Conservation (phyloP, 2,113 vertebrate species). For the Hemichromis elongatus region DNA sequence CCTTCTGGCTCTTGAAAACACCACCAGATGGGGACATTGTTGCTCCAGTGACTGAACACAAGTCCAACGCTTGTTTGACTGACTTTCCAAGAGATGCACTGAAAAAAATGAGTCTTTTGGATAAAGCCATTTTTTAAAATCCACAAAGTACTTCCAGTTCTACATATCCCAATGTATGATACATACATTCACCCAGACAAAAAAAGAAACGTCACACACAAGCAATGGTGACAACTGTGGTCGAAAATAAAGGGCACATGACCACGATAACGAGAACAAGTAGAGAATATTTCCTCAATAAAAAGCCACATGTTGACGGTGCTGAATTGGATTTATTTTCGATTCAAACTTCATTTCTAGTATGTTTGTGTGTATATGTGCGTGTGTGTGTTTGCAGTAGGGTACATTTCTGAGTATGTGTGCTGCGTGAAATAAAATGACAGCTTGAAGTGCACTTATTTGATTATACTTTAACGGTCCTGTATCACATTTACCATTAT, state of each 20-base stretch:
- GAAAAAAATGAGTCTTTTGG: not conserved
- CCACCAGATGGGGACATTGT: slow-evolving; percentile 29
- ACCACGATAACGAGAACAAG: not conserved
- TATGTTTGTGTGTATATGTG: not conserved
- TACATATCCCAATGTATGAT: not conserved
- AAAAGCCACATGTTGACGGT: not conserved
- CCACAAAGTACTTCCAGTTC: not conserved
- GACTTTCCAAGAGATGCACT: not conserved
- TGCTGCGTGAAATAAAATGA: not conserved
- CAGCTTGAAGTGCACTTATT: slow-evolving; percentile 35
- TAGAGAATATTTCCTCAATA: not conserved
- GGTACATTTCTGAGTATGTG: not conserved
- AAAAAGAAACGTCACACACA: not conserved
- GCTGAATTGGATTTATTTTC: not conserved
- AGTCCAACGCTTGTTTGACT: not conserved
- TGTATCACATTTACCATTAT: slow-evolving; percentile 30
- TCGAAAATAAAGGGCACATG: not conserved
- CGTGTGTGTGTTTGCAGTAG: not conserved
- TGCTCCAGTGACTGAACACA: not conserved
- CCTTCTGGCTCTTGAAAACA: not conserved
- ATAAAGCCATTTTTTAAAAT: not conserved
- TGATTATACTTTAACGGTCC: slow-evolving; percentile 14
- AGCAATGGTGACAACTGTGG: not conserved
- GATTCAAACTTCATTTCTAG: not conserved
- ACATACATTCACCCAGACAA: not conserved